Evolutionary conservation across 2,888 invertebrate genomes (phyloP).

Genomic region (Isotomurus palustris): DNA sequence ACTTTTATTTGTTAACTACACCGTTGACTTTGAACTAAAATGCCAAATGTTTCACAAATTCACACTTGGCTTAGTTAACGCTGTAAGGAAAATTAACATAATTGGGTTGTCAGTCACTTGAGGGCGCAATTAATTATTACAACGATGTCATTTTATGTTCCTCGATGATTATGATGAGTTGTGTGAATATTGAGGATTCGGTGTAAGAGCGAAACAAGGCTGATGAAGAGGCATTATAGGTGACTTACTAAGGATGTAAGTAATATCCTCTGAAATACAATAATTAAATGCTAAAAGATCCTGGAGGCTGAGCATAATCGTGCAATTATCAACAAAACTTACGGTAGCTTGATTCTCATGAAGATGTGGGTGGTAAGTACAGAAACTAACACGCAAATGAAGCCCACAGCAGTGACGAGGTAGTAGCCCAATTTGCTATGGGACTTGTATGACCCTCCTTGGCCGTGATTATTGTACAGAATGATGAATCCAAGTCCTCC

Average conservation of each 20-base stretch:
- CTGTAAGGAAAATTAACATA: no score
- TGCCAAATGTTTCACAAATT: no score
- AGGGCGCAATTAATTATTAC: no score
- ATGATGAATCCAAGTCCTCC: conserved; percentile 96
- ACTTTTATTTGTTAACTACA: no score
- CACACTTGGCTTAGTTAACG: no score
- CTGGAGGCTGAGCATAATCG: no score
- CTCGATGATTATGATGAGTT: no score
- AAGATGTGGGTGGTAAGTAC: conserved; percentile 96
- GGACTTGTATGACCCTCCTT: conserved; percentile 55
- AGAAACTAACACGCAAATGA: conserved; percentile 84
- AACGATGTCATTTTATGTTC: no score
- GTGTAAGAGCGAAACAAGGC: background rate
- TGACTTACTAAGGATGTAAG: conserved; percentile 31
- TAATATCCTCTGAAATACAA: conserved; percentile 42
- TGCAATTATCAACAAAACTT: conserved; percentile 47
- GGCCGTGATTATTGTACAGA: conserved; percentile 85
- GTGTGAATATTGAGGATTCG: no score
- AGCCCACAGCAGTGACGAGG: conserved; percentile 82
- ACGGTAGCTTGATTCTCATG: conserved; percentile 96
- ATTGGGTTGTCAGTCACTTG: no score
- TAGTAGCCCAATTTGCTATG: conserved; percentile 87
- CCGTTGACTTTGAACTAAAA: no score
- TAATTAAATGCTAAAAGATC: no score
- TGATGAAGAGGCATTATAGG: background rate